Evolutionary conservation across 2,888 invertebrate species (phyloP).

Genomic region (Tineola bisselliella): DNA sequence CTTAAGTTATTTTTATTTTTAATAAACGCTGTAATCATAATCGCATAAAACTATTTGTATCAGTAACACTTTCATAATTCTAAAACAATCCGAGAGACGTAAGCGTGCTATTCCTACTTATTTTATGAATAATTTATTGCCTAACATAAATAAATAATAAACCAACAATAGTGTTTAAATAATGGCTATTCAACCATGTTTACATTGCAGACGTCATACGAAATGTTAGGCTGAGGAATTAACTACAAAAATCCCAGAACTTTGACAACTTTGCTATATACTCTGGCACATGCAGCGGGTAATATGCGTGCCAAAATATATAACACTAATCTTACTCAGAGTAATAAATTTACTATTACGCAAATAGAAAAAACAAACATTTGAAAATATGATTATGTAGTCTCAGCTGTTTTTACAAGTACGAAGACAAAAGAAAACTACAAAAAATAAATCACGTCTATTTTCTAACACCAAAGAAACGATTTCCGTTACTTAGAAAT

Average conservation of each 20-base stretch:
- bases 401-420: too few species aligned
- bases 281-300: neutral
- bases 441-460: neutral
- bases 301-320: neutral
- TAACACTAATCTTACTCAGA: neutral
- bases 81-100: too few species aligned
- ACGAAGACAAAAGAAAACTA: neutral
- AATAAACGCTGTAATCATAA: too few species aligned
- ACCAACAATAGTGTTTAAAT: neutral
- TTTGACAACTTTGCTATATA: neutral
- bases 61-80: too few species aligned
- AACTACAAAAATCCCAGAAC: neutral
- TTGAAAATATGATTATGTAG: neutral
- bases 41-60: too few species aligned
- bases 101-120: too few species aligned
- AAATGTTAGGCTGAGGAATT: neutral
- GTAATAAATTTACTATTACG: neutral
- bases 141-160: neutral
- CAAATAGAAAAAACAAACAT: neutral
- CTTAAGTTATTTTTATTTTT: too few species aligned
- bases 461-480: neutral
- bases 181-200: neutral
- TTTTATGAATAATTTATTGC: neutral
- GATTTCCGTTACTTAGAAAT: neutral
- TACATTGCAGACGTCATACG: neutral